phyloP scores from a whole-genome alignment of 2,888 invertebrate genomes.

The Drosophila testacea region DNA sequence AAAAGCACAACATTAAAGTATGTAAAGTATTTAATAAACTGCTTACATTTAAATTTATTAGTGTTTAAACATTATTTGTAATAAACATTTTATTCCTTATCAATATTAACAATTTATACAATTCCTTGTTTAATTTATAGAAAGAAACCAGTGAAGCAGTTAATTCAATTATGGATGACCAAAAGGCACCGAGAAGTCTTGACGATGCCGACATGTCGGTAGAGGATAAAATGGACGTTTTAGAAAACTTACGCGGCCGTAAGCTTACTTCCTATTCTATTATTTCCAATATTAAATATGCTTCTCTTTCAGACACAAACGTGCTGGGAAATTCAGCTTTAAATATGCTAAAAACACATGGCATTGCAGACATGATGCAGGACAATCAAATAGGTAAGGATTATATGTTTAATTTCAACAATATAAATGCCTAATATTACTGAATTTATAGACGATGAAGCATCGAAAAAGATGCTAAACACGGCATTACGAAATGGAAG shows the following conservation, averaged over 20 bases:
- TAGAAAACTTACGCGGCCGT: constrained; percentile 69
- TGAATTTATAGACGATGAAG: constrained; percentile 87
- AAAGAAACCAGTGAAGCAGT: constrained; percentile 84
- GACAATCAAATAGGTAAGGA: constrained; percentile 86
- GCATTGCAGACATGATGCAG: constrained; percentile 92
- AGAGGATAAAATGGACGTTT: constrained; percentile 73
- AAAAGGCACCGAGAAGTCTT: constrained; percentile 37
- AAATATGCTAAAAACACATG: constrained; percentile 92
- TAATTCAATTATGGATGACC: constrained; percentile 83
- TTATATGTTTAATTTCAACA: neutral
- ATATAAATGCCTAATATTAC: neutral
- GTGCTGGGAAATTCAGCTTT: constrained; percentile 83
- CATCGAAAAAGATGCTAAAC: constrained; percentile 89
- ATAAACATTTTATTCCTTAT: neutral
- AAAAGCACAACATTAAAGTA: constrained; percentile 55
- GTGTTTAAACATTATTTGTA: no score
- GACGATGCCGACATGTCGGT: constrained; percentile 72
- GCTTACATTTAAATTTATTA: no score
- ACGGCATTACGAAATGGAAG: constrained; percentile 94
- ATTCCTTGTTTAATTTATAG: constrained; percentile 57
- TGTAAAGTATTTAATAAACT: constrained; percentile 26
- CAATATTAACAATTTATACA: neutral
- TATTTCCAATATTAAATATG: neutral
- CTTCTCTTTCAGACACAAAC: constrained; percentile 67
- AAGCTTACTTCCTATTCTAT: constrained; percentile 5